Evolutionary conservation across 2,797 vertebrate genomes (phyloP), one percentile per base, ranked within the genome.

Genomic region (Carduelis carduelis): DNA sequence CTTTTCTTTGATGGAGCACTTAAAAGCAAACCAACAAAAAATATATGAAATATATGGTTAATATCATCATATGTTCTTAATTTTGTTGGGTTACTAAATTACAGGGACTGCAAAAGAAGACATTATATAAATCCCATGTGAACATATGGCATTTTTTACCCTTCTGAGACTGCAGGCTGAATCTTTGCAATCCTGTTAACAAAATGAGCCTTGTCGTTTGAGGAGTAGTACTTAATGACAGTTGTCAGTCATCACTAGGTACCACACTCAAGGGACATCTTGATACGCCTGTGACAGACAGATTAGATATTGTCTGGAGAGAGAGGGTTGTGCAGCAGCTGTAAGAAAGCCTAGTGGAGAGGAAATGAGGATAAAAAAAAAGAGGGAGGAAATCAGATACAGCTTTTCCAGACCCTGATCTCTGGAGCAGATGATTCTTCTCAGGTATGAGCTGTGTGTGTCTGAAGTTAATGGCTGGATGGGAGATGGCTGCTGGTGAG

Each of bases 191-290:
- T 85, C 68, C 44, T 11, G 22, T 93, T 95, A 96, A 83, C 28
- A 2, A 95, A 87, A 95, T 46, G 57, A 96, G 87, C 75, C 87
- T 77, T 95, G 90, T 94, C 12, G 0, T 83, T 90, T 69, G 89
- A 95, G 64, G 57, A 77, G 49, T 46, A 44, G 71, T 5, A 1
- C 83, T 80, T 92, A 93, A 90, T 89, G 83, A 85, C 76, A 89
- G 57, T 81, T 97, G 93, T 96, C 94, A 90, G 78, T 97, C 90
- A 88, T 82, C 81, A 74, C 65, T 56, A 74, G 87, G 63, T 95
- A 80, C 75, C 71, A 56, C 89, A 86, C 84, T 94, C 74, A 46
- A 59, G 83, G 85, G 87, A 81, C 66, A 77, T 86, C 76, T 84
- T 74, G 81, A 87, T 90, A 55, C 0, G 7, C 55, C 69, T 84